Base-by-base conservation (phyloP, 2,797 vertebrate genomes). In the Linurgus olivaceus region DNA sequence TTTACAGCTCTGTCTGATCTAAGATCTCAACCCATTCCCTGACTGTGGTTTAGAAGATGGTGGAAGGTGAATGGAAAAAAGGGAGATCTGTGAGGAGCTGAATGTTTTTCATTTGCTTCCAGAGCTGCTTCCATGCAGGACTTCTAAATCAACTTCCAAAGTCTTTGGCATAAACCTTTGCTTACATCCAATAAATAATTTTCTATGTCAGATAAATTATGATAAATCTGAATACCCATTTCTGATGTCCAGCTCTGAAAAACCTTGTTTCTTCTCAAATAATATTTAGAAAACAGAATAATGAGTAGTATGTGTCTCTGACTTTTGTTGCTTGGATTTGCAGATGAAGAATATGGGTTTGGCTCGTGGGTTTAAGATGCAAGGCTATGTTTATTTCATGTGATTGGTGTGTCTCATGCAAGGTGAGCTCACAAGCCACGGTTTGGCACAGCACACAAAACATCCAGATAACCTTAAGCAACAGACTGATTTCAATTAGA, bases 381-480 rank as follows among this genome's bases (percentile, higher is more conserved):
- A 52, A 82, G 55, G 29, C 29, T 20, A 11, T 19, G 28, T 62
- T 87, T 66, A 65, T 77, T 74, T 74, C 29, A 62, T 21, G 42
- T 63, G 50, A 29, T 72, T 50, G 31, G 21, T 59, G 16, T 29
- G 25, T 73, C 17, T 44, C 20, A 5, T 52, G 47, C 38, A 62
- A 61, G 28, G 42, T 59, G 73, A 90, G 63, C 21, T 92, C 14
- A 14, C 9, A 61, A 74, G 62, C 47, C 13, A 2, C 38, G 37
- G 37, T 59, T 84, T 77, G 38, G 58, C 66, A 52, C 55, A 86
- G 61, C 37, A 42, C 35, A 38, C 1, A 4, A 81, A 90, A 76
- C 29, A 61, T 26, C 24, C 24, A 73, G 73, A 61, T 85, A 91
- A 94, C 66, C 48, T 90, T 88, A 94, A 95, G 63, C 63, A 89